Percentiles rank a stretch among this genome's conserved stretches.
Conservation (phyloP, 2,888 invertebrate genomes). For the Timema cristinae region DNA sequence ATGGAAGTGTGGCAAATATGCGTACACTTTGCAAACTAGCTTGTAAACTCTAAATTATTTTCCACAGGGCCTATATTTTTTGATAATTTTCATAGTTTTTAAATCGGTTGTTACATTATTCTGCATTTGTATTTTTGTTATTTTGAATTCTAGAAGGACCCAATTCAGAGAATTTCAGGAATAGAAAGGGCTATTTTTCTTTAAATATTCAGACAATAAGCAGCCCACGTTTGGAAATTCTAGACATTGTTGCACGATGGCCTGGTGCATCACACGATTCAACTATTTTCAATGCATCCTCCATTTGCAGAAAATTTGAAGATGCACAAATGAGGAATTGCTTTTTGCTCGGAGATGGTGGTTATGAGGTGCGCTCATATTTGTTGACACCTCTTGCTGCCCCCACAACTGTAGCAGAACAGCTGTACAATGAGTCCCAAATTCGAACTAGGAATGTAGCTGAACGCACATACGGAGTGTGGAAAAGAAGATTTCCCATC, state of each 20-base stretch:
- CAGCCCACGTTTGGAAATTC: slow-evolving; percentile 29
- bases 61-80: no score
- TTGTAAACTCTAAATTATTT: no score
- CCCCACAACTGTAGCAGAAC: slow-evolving; percentile 22
- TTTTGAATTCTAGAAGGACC: slow-evolving; percentile 12
- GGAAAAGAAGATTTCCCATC: slow-evolving; percentile 27
- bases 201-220: slow-evolving; percentile 29
- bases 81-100: no score
- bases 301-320: slow-evolving; percentile 31
- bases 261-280: slow-evolving; percentile 37
- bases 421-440: slow-evolving; percentile 34
- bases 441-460: slow-evolving; percentile 33
- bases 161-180: slow-evolving; percentile 21
- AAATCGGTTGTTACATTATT: not conserved
- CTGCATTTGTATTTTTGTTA: not conserved
- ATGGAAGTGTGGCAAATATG: no score
- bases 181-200: slow-evolving; percentile 26
- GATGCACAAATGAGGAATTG: slow-evolving; percentile 28
- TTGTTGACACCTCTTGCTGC: slow-evolving; percentile 35
- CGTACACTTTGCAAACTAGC: no score
- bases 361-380: slow-evolving; percentile 30
- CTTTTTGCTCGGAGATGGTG: slow-evolving; percentile 35
- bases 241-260: slow-evolving; percentile 37
- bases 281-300: slow-evolving; percentile 35
- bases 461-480: slow-evolving; percentile 34